phyloP scores from a whole-genome alignment of 1,140 invertebrate species.

The Gryllus bimaculatus region DNA sequence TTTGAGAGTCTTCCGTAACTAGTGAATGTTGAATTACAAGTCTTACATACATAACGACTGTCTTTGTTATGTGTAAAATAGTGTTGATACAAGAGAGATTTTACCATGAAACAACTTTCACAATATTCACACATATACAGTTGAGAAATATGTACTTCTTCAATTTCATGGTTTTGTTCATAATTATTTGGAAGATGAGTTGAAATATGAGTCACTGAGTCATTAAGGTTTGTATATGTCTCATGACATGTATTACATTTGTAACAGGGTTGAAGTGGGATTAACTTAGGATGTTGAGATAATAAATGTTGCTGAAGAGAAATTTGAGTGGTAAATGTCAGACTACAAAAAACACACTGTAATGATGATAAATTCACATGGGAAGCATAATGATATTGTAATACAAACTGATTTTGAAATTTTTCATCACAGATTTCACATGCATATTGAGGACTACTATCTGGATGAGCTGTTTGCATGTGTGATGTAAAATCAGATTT shows the following conservation, averaged over 20 bases:
- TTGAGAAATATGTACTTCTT: slow-evolving; percentile 8
- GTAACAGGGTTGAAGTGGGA: background rate
- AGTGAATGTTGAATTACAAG: slow-evolving; percentile 1
- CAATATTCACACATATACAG: slow-evolving; percentile 9
- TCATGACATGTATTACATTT: slow-evolving; percentile 6
- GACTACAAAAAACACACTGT: slow-evolving; percentile 6
- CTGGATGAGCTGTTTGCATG: background rate
- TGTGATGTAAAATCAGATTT: background rate
- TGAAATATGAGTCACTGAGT: background rate
- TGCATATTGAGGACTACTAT: background rate
- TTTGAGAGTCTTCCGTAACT: background rate
- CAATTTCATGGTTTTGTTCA: background rate
- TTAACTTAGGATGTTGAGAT: background rate
- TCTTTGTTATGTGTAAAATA: background rate
- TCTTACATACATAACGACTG: background rate
- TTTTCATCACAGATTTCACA: background rate
- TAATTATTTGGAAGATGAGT: background rate
- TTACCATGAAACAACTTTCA: background rate
- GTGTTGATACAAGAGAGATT: background rate
- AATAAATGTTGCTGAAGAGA: background rate
- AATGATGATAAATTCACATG: background rate
- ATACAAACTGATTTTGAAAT: background rate
- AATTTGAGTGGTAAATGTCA: background rate
- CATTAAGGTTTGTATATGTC: background rate
- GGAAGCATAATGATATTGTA: slow-evolving; percentile 6